phyloP scores from a whole-genome alignment of 2,113 vertebrate genomes.

The Hipposideros armiger region DNA sequence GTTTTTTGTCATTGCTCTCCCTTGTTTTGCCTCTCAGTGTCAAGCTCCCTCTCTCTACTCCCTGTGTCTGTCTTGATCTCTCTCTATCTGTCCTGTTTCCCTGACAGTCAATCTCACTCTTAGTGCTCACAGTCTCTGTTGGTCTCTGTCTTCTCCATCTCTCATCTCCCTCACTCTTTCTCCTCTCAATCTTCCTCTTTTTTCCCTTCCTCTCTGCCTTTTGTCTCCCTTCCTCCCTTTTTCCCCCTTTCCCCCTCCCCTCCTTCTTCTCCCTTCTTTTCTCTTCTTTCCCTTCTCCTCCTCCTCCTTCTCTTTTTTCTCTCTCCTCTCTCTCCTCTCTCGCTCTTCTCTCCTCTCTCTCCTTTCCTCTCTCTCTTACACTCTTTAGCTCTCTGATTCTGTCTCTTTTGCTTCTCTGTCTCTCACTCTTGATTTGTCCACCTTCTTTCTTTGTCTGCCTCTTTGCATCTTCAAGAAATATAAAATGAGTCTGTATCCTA shows the following conservation, averaged over 20 bases:
- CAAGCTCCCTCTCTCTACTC: background rate
- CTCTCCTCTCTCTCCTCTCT: background rate
- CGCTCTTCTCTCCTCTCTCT: background rate
- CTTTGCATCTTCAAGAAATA: constrained; percentile 14
- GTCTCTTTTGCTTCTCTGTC: background rate
- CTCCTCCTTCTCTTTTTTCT: background rate
- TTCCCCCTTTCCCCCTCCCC: background rate
- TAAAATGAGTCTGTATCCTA: background rate
- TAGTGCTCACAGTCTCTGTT: background rate
- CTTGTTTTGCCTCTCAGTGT: background rate
- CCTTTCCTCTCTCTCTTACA: background rate
- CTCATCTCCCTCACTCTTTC: background rate
- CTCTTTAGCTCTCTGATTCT: background rate
- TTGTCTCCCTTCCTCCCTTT: background rate
- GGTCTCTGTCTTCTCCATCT: background rate
- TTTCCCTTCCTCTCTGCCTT: background rate
- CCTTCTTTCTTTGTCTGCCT: background rate
- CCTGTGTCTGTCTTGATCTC: background rate
- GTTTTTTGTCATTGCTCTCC: background rate
- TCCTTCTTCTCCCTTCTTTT: background rate
- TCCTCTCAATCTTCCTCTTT: background rate
- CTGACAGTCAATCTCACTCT: background rate
- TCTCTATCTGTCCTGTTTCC: background rate
- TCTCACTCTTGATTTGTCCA: constrained; percentile 24
- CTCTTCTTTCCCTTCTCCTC: background rate